phyloP scores from a whole-genome alignment of 2,888 invertebrate species.

The Cephus runcator region DNA sequence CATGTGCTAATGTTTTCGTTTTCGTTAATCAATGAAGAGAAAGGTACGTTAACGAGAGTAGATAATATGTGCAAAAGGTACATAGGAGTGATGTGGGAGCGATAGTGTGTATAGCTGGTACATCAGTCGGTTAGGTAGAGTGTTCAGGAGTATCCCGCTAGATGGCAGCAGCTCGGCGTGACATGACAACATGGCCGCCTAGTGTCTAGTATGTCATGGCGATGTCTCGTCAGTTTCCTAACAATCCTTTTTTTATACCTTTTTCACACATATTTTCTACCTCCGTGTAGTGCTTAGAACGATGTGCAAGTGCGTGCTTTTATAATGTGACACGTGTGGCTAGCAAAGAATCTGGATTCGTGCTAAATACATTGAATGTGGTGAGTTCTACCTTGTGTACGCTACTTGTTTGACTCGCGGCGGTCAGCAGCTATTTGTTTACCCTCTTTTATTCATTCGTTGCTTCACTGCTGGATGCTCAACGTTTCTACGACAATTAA shows the following conservation, averaged over 20 bases:
- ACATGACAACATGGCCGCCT: conserved; percentile 58
- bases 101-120: neutral
- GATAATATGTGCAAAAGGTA: neutral
- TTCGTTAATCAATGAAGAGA: neutral
- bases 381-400: conserved; percentile 33
- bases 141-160: neutral
- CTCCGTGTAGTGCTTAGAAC: conserved; percentile 28
- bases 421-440: conserved; percentile 32
- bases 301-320: conserved; percentile 26
- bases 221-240: conserved; percentile 55
- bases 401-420: conserved; percentile 31
- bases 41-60: neutral
- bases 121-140: neutral
- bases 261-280: conserved; percentile 45
- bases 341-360: conserved; percentile 3
- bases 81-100: neutral
- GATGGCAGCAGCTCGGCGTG: neutral
- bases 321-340: conserved; percentile 37
- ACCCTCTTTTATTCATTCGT: conserved; percentile 10
- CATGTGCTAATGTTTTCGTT: neutral
- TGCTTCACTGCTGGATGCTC: neutral
- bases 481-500: neutral
- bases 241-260: conserved; percentile 51
- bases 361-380: conserved; percentile 25
- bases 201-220: conserved; percentile 54